A percentile compares a stretch with the other conserved stretches of the same genome.
Conservation (phyloP, 2,888 invertebrate species). For the Ceraclea dissimilis region DNA sequence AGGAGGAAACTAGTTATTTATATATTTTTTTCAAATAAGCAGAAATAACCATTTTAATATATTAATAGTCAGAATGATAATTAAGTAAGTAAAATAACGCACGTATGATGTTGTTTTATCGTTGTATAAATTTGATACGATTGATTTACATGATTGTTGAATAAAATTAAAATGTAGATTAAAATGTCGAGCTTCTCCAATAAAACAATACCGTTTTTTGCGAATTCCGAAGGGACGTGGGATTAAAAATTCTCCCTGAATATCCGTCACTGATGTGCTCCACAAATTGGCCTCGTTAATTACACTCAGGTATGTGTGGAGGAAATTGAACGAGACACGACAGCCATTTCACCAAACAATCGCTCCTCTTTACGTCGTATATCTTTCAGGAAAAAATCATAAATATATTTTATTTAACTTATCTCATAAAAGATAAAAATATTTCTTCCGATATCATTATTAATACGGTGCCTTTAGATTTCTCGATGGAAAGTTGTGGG, state of each 20-base stretch:
- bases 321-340: not conserved
- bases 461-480: too few relatives aligned
- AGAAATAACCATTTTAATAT: too few relatives aligned
- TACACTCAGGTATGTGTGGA: slow-evolving; percentile 11
- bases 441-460: too few relatives aligned
- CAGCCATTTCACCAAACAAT: not conserved
- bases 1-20: too few relatives aligned
- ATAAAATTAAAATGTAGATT: not conserved
- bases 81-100: too few relatives aligned
- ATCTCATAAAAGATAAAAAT: too few relatives aligned
- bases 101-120: too few relatives aligned
- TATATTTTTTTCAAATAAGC: too few relatives aligned
- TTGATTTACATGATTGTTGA: not conserved
- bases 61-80: too few relatives aligned
- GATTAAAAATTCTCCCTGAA: not conserved
- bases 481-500: too few relatives aligned
- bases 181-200: too few relatives aligned
- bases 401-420: not conserved
- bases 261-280: not conserved
- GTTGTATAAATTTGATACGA: too few relatives aligned
- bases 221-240: not conserved
- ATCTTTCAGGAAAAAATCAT: not conserved
- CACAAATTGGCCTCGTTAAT: slow-evolving; percentile 14
- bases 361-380: not conserved
- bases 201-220: not conserved